Evolutionary conservation across 2,113 vertebrate species (phyloP).

Genomic region (Hiodon tergisus): DNA sequence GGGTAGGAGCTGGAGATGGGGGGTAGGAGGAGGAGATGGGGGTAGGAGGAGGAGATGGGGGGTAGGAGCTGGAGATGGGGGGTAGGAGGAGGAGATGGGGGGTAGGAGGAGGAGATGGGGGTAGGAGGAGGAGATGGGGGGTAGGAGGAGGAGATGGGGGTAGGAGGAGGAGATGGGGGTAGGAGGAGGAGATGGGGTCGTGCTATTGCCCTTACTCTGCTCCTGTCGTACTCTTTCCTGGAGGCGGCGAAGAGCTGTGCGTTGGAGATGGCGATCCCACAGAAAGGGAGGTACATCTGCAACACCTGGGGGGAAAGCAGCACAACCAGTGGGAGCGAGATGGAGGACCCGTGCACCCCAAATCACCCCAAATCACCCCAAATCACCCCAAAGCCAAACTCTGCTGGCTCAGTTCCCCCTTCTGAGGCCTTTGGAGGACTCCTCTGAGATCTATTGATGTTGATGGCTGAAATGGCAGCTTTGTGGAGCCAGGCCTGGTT

Average conservation of each 20-base stretch:
- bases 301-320: slow-evolving; percentile 74
- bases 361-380: not conserved
- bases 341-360: not conserved
- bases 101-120: too few species aligned
- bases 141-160: slow-evolving; percentile 33
- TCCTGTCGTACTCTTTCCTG: slow-evolving; percentile 96
- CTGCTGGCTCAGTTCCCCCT: too few species aligned
- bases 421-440: too few species aligned
- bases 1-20: too few species aligned
- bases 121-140: not conserved
- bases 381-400: not conserved
- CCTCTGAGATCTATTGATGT: not conserved
- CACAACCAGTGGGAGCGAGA: slow-evolving; percentile 14
- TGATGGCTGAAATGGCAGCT: not conserved
- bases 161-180: slow-evolving; percentile 8
- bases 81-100: too few species aligned
- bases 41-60: too few species aligned
- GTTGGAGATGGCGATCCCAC: slow-evolving; percentile 95
- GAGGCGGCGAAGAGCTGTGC: slow-evolving; percentile 95
- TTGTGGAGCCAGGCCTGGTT: not conserved
- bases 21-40: too few species aligned
- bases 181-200: not conserved
- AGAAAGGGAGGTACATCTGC: slow-evolving; percentile 98
- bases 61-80: too few species aligned
- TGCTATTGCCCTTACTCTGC: slow-evolving; percentile 74